Evolutionary conservation across 2,797 vertebrate genomes (phyloP).

Genomic region (Oceanodroma leucorhoa): DNA sequence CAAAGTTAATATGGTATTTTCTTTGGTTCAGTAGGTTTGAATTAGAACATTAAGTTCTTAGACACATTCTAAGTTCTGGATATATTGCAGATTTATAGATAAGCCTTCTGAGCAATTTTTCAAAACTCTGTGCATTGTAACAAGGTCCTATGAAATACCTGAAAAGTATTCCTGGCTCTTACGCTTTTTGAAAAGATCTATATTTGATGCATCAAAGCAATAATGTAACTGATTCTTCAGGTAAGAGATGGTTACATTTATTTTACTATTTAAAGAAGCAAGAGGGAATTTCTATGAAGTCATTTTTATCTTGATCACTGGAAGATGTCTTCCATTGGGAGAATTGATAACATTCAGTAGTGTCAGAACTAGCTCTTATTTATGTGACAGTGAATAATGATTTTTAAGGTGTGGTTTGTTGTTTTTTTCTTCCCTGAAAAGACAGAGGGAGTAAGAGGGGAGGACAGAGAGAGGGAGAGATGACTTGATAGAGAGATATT

Average conservation of each 20-base stretch:
- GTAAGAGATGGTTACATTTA: not conserved
- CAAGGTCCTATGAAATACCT: not conserved
- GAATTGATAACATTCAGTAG: not conserved
- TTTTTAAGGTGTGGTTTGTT: not conserved
- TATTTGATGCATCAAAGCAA: not conserved
- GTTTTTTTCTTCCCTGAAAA: not conserved
- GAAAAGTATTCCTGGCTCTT: not conserved
- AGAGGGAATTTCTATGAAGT: not conserved
- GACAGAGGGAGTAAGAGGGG: not conserved
- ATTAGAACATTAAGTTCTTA: constrained; percentile 2
- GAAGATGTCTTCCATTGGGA: not conserved
- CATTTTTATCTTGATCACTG: not conserved
- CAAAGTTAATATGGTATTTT: not conserved
- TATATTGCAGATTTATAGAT: constrained; percentile 1
- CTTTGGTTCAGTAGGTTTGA: constrained; percentile 4
- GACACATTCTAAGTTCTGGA: not conserved
- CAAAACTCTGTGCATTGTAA: not conserved
- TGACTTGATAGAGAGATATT: not conserved
- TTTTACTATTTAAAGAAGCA: not conserved
- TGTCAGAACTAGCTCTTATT: not conserved
- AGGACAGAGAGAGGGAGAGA: not conserved
- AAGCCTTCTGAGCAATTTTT: not conserved
- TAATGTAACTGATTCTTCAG: not conserved
- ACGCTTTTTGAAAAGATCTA: not conserved
- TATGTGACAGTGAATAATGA: not conserved